These are phyloP conservation scores for Rhinogobio ventralis DNA, from an alignment of 2,797 vertebrate species.

Conservation along the genomic window DNA sequence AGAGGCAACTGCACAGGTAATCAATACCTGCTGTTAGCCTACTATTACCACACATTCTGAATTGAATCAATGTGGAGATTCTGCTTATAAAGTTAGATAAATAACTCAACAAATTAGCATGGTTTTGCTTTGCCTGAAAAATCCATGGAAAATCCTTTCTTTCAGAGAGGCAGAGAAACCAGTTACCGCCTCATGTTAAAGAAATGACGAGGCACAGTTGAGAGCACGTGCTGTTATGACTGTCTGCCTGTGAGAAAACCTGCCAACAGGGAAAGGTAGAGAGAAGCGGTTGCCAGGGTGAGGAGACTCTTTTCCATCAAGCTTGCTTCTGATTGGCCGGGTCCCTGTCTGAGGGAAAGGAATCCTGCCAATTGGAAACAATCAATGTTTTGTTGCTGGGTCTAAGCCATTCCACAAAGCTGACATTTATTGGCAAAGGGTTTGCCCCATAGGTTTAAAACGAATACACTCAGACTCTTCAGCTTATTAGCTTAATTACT, in stretches of 20 bases:
- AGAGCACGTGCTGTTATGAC: constrained; percentile 65
- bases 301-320: constrained; percentile 67
- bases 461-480: constrained; percentile 58
- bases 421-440: constrained; percentile 70
- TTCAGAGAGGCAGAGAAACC: neutral
- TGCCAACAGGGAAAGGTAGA: constrained; percentile 70
- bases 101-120: neutral
- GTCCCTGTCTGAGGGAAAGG: constrained; percentile 64
- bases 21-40: neutral
- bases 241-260: constrained; percentile 65
- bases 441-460: constrained; percentile 65
- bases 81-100: neutral
- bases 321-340: constrained; percentile 73
- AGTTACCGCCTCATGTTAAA: constrained; percentile 55
- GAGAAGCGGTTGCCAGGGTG: constrained; percentile 76
- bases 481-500: constrained; percentile 6
- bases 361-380: constrained; percentile 82
- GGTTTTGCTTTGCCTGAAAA: neutral
- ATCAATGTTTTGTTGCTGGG: constrained; percentile 80
- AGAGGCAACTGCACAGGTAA: neutral
- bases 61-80: neutral
- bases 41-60: neutral
- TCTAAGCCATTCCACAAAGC: constrained; percentile 72
- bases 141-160: constrained; percentile 4
- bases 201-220: constrained; percentile 57